Base-by-base conservation (phyloP, 2,888 invertebrate genomes). In the Merodon equestris region DNA sequence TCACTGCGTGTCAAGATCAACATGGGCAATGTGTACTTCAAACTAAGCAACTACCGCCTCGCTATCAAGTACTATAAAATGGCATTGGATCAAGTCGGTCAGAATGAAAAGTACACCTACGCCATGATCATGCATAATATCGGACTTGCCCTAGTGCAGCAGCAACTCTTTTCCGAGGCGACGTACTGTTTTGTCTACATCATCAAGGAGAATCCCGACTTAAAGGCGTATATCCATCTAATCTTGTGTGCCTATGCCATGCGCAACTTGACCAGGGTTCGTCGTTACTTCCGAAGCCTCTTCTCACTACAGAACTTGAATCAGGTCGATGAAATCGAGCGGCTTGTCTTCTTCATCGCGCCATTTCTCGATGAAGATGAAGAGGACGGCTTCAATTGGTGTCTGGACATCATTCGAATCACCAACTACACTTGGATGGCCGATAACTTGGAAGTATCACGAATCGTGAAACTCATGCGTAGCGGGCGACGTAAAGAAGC, bases 1-100 rank as follows among this genome's bases (percentile, higher is more conserved):
- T 75, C 81, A 10, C 48, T 81, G 2, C 81, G 81, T n/a, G 75
- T 61, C 27, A 81, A 81, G 53, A 71, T 81, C 45, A 81, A 81
- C 17, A 19, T 81, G 4, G 81, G 81, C 19, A 81, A 81, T 60
- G 66, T 81, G 1, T 50, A 81, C 17, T 81, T 81, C 61, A 81
- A 81, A 5, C 47, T 66, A 9, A 12, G 42, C 0, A 61, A 81
- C 27, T 81, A 42, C 27, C 61, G 57, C 0, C 4, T 48, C 14
- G 75, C 81, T 10, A 75, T 75, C 9, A 81, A 75, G 34, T 71
- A 36, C 17, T 81, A 81, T 48, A 81, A 81, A 71, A 81, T 70
- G 81, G 64, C 81, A 10, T 17, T 81, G 9, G 81, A 81, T 48
- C 81, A 81, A 81, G 64, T 71, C 9, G 81, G 75, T 14, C 75